phyloP scores from a whole-genome alignment of 1,140 invertebrate species.

The Kradibia gibbosae region DNA sequence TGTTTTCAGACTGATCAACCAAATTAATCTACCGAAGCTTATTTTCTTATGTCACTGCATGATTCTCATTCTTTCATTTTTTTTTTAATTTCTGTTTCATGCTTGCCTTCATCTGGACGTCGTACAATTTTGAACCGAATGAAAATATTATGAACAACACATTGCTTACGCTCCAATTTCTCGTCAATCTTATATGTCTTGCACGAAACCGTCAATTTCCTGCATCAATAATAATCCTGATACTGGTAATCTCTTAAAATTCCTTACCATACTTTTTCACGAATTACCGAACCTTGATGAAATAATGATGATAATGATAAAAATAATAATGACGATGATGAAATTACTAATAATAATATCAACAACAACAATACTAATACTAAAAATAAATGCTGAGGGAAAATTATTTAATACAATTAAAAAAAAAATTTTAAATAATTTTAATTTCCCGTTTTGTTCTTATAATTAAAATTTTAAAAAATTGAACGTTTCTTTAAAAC shows the following conservation, averaged over 20 bases:
- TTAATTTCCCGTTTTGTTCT: too few species aligned
- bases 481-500: too few species aligned
- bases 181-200: constrained; percentile 31
- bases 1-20: constrained; percentile 33
- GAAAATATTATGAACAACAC: constrained; percentile 49
- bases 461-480: too few species aligned
- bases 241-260: constrained; percentile 38
- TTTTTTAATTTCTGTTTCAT: constrained; percentile 73
- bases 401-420: not conserved
- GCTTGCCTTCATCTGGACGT: constrained; percentile 70
- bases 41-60: constrained; percentile 58
- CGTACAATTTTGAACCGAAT: constrained; percentile 62
- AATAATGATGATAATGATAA: constrained; percentile 28
- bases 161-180: constrained; percentile 42
- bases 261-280: constrained; percentile 41
- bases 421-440: too few species aligned
- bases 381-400: not conserved
- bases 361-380: not conserved
- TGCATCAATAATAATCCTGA: constrained; percentile 36
- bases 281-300: constrained; percentile 39
- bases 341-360: not conserved
- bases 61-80: constrained; percentile 69
- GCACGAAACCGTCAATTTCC: constrained; percentile 44
- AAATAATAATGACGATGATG: not conserved
- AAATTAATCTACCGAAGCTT: constrained; percentile 42